Evolutionary conservation across 2,113 vertebrate species (phyloP).

Genomic region (Semnopithecus entellus): DNA sequence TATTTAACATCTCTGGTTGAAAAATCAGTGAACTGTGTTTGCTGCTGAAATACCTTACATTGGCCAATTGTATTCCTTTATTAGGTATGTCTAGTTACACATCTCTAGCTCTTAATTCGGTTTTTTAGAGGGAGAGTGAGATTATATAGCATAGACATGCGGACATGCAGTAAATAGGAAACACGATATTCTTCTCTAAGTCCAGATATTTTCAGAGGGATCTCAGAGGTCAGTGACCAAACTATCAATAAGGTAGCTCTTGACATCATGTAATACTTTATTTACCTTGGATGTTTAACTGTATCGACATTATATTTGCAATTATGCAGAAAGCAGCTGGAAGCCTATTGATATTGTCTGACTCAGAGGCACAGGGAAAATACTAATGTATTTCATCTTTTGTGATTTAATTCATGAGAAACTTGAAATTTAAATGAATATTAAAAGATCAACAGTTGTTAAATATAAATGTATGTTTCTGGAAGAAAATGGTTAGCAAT

Average conservation of each 20-base stretch:
- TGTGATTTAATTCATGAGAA: background rate
- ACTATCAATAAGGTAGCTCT: background rate
- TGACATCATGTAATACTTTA: background rate
- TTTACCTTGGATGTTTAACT: background rate
- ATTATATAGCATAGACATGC: background rate
- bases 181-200: background rate
- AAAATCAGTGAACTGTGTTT: background rate
- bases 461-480: background rate
- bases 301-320: background rate
- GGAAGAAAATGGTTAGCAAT: background rate
- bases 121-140: background rate
- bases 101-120: background rate
- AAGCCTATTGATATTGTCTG: background rate
- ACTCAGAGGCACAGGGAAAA: background rate
- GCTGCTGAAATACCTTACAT: background rate
- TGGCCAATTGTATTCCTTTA: background rate
- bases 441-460: background rate
- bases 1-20: slow-evolving; percentile 8
- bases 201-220: background rate
- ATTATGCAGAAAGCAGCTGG: background rate
- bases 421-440: background rate
- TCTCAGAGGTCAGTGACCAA: background rate
- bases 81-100: background rate
- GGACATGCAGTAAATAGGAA: background rate
- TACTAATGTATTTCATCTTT: background rate